These are phyloP conservation scores for Hypomesus transpacificus DNA, from an alignment of 2,113 vertebrate species.

Conservation along the genomic window DNA sequence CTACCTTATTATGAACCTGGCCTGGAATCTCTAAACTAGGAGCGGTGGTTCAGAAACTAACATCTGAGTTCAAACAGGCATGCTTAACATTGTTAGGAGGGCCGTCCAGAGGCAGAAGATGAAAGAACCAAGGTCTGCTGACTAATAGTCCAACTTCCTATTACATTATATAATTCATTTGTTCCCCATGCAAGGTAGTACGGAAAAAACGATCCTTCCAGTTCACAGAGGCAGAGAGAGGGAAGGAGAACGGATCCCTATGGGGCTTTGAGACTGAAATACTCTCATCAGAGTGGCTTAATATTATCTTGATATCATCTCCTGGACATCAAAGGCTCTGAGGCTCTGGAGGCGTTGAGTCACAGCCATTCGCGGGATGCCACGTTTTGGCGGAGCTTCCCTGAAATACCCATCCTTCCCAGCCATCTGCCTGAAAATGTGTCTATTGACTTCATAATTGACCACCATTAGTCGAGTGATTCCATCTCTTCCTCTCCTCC, in stretches of 20 bases:
- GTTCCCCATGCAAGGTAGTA: constrained; percentile 17
- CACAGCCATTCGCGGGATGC: constrained; percentile 31
- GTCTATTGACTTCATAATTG: constrained; percentile 35
- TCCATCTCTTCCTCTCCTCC: constrained; percentile 15
- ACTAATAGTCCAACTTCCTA: constrained; percentile 4
- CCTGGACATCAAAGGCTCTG: constrained; percentile 37
- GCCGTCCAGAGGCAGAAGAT: constrained; percentile 4
- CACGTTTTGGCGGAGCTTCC: constrained; percentile 16
- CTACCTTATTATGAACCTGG: constrained; percentile 6
- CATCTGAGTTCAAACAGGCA: constrained; percentile 13
- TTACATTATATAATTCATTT: neutral
- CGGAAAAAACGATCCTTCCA: neutral
- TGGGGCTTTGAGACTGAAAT: constrained; percentile 16
- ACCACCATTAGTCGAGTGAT: constrained; percentile 8
- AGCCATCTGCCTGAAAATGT: constrained; percentile 34
- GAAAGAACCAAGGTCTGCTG: constrained; percentile 8
- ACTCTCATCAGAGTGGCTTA: constrained; percentile 29
- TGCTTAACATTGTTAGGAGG: constrained; percentile 24
- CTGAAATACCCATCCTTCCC: constrained; percentile 11
- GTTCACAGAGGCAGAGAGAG: constrained; percentile 11
- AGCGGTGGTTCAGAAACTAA: constrained; percentile 22
- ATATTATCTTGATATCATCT: constrained; percentile 38
- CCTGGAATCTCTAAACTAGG: constrained; percentile 17
- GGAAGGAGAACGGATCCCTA: constrained; percentile 7
- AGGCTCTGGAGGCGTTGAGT: constrained; percentile 30